Conservation (phyloP, 1,140 invertebrate genomes). For the Centruroides sculpturatus region DNA sequence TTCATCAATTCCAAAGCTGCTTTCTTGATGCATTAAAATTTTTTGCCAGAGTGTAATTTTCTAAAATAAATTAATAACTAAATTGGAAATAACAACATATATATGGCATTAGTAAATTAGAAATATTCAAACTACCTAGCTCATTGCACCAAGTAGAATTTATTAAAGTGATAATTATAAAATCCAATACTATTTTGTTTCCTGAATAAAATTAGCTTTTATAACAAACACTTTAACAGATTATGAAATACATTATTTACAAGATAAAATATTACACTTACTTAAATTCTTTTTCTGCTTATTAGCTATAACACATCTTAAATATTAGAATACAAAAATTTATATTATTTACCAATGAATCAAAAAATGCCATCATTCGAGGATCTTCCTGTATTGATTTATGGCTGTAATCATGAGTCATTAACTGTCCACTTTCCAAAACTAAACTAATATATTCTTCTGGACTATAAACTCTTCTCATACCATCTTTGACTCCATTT, state of each 20-base stretch:
- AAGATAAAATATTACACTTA: not conserved
- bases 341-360: constrained; percentile 52
- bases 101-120: too few species aligned
- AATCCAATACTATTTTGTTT: too few species aligned
- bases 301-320: not conserved
- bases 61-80: too few species aligned
- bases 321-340: not conserved
- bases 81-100: too few species aligned
- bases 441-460: constrained; percentile 73
- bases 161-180: too few species aligned
- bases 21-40: too few species aligned
- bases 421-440: constrained; percentile 49
- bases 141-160: too few species aligned
- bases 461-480: constrained; percentile 61
- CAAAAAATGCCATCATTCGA: constrained; percentile 92
- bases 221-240: too few species aligned
- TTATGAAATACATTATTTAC: not conserved
- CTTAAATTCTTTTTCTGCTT: not conserved
- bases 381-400: constrained; percentile 78
- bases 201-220: too few species aligned
- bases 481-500: constrained; percentile 24
- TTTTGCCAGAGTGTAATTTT: too few species aligned
- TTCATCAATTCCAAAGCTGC: too few species aligned
- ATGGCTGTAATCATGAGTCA: constrained; percentile 44
- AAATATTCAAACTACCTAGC: too few species aligned